These are phyloP conservation scores for Salvelinus alpinus DNA, from an alignment of 2,113 vertebrate species.

Conservation along the genomic window DNA sequence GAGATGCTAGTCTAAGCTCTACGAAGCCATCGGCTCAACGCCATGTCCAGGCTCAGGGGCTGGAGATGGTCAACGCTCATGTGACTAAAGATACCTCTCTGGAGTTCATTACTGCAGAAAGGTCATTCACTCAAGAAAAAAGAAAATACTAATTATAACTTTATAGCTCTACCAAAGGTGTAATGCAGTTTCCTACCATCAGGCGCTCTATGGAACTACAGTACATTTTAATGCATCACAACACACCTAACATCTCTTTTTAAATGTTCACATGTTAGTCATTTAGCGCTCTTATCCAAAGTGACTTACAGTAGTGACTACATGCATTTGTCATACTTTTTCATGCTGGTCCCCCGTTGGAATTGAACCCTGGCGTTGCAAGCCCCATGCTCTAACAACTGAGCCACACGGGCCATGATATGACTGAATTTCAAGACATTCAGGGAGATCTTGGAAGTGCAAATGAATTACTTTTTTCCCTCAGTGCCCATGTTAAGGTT, in stretches of 20 bases:
- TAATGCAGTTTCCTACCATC: conserved; percentile 8
- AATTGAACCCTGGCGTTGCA: too few relatives aligned
- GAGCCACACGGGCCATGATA: too few relatives aligned
- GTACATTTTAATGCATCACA: too few relatives aligned
- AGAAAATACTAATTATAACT: conserved; percentile 70
- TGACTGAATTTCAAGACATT: too few relatives aligned
- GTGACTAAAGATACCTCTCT: conserved; percentile 53
- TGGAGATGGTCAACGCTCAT: conserved; percentile 54
- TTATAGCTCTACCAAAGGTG: conserved; percentile 53
- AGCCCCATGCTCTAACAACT: too few relatives aligned
- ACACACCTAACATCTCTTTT: background rate
- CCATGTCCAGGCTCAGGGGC: conserved; percentile 30
- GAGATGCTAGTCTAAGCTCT: conserved; percentile 49
- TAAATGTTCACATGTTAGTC: too few relatives aligned
- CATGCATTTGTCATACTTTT: too few relatives aligned
- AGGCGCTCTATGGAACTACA: background rate
- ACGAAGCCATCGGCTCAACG: conserved; percentile 60
- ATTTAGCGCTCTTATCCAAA: too few relatives aligned
- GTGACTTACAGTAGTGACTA: too few relatives aligned
- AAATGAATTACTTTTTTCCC: background rate
- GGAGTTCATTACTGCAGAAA: conserved; percentile 66
- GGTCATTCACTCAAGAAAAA: conserved; percentile 70
- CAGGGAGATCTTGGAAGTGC: too few relatives aligned
- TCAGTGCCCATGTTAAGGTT: background rate
- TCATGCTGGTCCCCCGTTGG: too few relatives aligned